Base-by-base conservation (phyloP, 1,140 invertebrate genomes). In the Fopius arisanus region DNA sequence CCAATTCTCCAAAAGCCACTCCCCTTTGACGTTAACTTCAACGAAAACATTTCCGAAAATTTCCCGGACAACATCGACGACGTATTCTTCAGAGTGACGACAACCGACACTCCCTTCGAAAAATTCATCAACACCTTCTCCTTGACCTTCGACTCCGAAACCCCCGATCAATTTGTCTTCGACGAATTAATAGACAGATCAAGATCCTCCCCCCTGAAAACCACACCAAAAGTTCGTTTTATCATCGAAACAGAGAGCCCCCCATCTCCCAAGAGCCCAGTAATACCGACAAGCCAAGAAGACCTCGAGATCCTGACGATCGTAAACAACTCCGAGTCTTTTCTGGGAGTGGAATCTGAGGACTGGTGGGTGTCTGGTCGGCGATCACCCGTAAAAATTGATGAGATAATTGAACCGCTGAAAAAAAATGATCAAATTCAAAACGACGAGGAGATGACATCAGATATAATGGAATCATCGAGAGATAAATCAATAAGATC, bases 21-120 rank as follows among this genome's bases (percentile, higher is more conserved):
- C 10, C 12, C 54, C 7, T 31, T 65, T n/a, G 62, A 48, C 7
- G n/a, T 37, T 12, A 12, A 48, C 10, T 19, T 12, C 9, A 37
- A 48, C 41, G 14, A 43, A 4, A 48, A 76, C 23, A 70, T 73
- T 0, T 67, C 77, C 5, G 41, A 76, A n/a, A n/a, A n/a, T n/a
- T n/a, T n/a, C n/a, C n/a, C n/a, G 7, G 77, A 77, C 7, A 66
- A 80, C 7, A 73, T 77, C 9, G 77, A 76, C 14, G 62, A 79
- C n/a, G 75, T 83, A 10, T 82, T 80, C 28, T 88, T 88, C 70
- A 79, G 84, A 2, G 80, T 88, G 0, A 87, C 85, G 0, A 87
- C 86, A 0, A 87, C 86, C 0, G 83, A 82, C 43, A 63, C 83
- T 0, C 86, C 86, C 0, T 88, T 88, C 33, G 84, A 84, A 37